Evolutionary conservation across 2,888 invertebrate species (phyloP), one percentile per base, ranked within the genome.

Genomic region (Itoplectis maculator): DNA sequence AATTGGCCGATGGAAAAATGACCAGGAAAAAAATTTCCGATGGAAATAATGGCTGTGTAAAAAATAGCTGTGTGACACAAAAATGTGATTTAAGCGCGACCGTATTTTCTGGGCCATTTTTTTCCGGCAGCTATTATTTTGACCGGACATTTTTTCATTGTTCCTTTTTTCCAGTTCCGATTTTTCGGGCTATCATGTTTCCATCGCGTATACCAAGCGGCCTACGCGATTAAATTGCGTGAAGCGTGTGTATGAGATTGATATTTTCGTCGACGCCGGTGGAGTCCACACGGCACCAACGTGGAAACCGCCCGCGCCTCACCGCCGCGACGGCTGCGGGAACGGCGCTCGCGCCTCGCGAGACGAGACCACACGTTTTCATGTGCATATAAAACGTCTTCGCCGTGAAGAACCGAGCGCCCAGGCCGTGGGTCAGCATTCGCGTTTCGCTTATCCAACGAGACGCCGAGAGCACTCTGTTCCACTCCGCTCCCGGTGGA

Each of bases 261-360:
- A 91, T 92, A 92, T 92, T 92, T 92, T 90, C 86, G 91, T 91
- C 90, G 87, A 87, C 77, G 81, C 79, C 74, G 68, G 65, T 65
- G 68, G 74, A 82, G 87, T 88, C 91, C 91, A 90, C 92, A 91
- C 92, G 92, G 91, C 91, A 92, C 92, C 90, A 92, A 83, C 77
- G 83, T 83, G 59, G 29, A 76, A 76, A 82, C 61, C 54, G 73
- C 68, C 37, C 59, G 42, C 66, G 45, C 35, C 56, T 68, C 13
- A 59, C 66, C 45, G 54, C 68, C 45, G 68, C 79, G 76, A 72
- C 76, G 79, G 75, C 73, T 82, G 45, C 49, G 72, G 37, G 76
- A 75, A 29, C 29, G 54, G 35, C 47, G 69, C 20, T 20, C 40
- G 47, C 6, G 29, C 61, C n/a, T n/a, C n/a, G n/a, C n/a, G n/a